phyloP scores from a whole-genome alignment of 2,113 vertebrate species.

The Festucalex cinctus region DNA sequence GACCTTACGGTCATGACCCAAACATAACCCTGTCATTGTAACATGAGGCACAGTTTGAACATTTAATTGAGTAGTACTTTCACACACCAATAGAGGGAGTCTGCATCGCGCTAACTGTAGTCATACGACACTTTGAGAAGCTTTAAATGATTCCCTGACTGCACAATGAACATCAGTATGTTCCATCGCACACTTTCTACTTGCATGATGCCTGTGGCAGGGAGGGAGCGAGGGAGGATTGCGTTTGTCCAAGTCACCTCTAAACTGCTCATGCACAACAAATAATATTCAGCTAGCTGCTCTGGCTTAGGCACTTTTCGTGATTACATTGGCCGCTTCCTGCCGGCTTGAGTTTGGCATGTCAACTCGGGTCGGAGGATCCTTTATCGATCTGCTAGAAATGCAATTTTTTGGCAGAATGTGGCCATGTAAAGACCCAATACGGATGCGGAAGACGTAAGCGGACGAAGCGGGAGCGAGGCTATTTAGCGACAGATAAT shows the following conservation, averaged over 20 bases:
- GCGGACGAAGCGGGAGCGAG: neutral
- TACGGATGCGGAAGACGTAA: neutral
- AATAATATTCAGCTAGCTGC: constrained; percentile 15
- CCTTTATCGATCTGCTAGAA: constrained; percentile 51
- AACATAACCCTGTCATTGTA: no score
- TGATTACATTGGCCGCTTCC: constrained; percentile 42
- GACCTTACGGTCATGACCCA: no score
- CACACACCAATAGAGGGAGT: no score
- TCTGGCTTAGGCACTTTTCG: constrained; percentile 45
- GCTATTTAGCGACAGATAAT: constrained; percentile 1
- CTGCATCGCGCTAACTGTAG: no score
- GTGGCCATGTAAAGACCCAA: constrained; percentile 12
- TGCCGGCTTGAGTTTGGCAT: constrained; percentile 38
- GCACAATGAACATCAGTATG: neutral
- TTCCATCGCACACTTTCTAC: neutral
- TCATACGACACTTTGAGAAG: no score
- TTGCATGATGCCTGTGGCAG: neutral
- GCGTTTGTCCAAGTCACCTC: constrained; percentile 13
- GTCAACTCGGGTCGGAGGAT: constrained; percentile 57
- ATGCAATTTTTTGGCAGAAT: constrained; percentile 37
- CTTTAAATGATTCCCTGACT: no score
- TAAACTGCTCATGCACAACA: constrained; percentile 26
- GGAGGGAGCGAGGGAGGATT: neutral
- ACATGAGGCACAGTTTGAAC: no score
- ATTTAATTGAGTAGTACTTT: no score